phyloP scores from a whole-genome alignment of 2,113 vertebrate species.

The Sebastes schlegelii region DNA sequence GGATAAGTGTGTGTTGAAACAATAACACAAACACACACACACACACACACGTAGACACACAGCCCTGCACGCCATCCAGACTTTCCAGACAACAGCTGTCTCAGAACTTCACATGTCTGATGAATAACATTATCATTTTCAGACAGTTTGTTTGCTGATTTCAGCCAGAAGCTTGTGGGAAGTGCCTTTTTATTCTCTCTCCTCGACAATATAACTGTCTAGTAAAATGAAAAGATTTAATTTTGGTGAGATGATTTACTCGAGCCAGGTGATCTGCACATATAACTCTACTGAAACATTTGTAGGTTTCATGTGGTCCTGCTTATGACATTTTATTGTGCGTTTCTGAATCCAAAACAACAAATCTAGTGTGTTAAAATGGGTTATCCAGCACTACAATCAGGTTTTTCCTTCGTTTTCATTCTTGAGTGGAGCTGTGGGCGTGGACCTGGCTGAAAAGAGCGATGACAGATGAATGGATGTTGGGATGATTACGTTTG shows the following conservation, averaged over 20 bases:
- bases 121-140: too few relatives aligned
- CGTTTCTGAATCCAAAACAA: conserved; percentile 14
- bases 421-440: not conserved
- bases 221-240: not conserved
- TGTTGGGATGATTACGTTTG: not conserved
- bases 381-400: not conserved
- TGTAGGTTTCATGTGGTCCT: not conserved
- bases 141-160: not conserved
- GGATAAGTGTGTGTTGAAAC: not conserved
- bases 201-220: not conserved
- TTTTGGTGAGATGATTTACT: not conserved
- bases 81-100: not conserved
- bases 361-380: conserved; percentile 2
- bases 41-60: not conserved
- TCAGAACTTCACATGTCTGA: not conserved
- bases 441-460: not conserved
- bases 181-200: not conserved
- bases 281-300: not conserved
- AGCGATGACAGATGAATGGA: conserved; percentile 11
- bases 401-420: not conserved
- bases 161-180: not conserved
- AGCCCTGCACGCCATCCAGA: not conserved
- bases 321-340: not conserved
- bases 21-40: not conserved
- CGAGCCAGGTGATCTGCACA: not conserved